Evolutionary conservation across 1,140 invertebrate species (phyloP).

Genomic region (Drosophila albomicans): DNA sequence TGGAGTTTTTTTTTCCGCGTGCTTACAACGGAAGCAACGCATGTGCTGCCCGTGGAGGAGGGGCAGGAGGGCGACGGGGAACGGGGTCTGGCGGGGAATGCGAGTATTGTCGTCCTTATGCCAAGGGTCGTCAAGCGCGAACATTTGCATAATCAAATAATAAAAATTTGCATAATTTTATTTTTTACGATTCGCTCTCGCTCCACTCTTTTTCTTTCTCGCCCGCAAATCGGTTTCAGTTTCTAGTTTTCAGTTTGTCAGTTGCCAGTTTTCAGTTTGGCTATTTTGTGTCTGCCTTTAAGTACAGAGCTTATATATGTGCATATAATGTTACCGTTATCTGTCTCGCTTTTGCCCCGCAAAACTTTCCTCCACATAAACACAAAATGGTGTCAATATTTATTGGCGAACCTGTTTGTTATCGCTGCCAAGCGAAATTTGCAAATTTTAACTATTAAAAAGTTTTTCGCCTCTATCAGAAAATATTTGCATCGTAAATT

Average conservation of each 20-base stretch:
- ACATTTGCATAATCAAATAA: slow-evolving; percentile 85
- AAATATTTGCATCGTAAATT: slow-evolving; percentile 70
- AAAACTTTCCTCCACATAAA: slow-evolving; percentile 48
- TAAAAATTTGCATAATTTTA: slow-evolving; percentile 85
- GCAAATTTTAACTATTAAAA: slow-evolving; percentile 82
- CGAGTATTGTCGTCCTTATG: slow-evolving; percentile 83
- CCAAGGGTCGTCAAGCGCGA: slow-evolving; percentile 84
- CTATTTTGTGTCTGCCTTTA: slow-evolving; percentile 60
- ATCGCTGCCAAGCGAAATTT: slow-evolving; percentile 70
- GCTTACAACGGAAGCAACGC: slow-evolving; percentile 62
- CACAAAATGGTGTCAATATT: slow-evolving; percentile 83
- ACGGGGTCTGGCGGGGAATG: slow-evolving; percentile 19
- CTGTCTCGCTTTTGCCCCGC: slow-evolving; percentile 35
- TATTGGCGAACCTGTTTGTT: slow-evolving; percentile 83
- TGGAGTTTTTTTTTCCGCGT: slow-evolving; percentile 27
- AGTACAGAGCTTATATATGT: slow-evolving; percentile 5
- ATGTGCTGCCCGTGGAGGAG: slow-evolving; percentile 28
- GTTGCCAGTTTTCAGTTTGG: slow-evolving; percentile 43
- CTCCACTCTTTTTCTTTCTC: slow-evolving; percentile 7
- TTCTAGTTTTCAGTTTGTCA: slow-evolving; percentile 41
- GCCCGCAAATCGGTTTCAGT: slow-evolving; percentile 49
- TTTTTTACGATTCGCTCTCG: slow-evolving; percentile 77
- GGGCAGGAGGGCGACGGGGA: not conserved
- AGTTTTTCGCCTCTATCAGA: slow-evolving; percentile 53
- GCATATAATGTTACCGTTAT: slow-evolving; percentile 67